phyloP scores from a whole-genome alignment of 2,113 vertebrate genomes.

The Zosterops japonicus region DNA sequence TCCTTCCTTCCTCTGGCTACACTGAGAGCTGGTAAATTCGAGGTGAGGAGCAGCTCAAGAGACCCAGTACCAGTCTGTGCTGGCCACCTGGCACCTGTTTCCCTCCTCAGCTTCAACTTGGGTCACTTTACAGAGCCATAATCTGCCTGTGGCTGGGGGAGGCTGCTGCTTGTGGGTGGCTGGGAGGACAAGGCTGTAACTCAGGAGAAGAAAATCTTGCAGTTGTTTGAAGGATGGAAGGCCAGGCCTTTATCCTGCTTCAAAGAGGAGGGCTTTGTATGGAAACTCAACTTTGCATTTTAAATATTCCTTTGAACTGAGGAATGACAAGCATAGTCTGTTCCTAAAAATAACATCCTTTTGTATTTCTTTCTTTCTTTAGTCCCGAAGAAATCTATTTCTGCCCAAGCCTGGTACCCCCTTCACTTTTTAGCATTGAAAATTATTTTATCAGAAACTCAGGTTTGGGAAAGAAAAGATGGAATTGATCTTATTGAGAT shows the following conservation, averaged over 20 bases:
- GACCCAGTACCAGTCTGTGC: not conserved
- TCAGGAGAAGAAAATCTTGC: slow-evolving; percentile 38
- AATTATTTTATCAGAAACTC: not conserved
- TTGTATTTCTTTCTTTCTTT: not conserved
- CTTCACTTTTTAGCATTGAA: not conserved
- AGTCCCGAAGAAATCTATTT: slow-evolving; percentile 19
- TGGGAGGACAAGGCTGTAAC: slow-evolving; percentile 23
- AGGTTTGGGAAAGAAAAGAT: not conserved
- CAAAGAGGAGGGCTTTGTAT: slow-evolving; percentile 61
- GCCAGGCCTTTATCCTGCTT: slow-evolving; percentile 35
- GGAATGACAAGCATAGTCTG: not conserved
- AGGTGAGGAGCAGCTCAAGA: not conserved
- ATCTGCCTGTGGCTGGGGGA: slow-evolving; percentile 16
- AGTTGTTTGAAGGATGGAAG: slow-evolving; percentile 54
- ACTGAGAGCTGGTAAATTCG: not conserved
- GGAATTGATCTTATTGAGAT: not conserved
- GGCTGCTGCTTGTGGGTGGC: slow-evolving; percentile 6
- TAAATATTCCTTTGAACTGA: slow-evolving; percentile 54
- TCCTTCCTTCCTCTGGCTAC: not conserved
- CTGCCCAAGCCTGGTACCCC: not conserved
- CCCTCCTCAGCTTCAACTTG: slow-evolving; percentile 13
- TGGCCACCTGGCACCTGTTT: slow-evolving; percentile 50
- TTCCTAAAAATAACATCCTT: slow-evolving; percentile 38
- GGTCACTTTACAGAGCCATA: slow-evolving; percentile 42
- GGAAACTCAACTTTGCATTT: slow-evolving; percentile 42